A percentile compares a stretch with the other conserved stretches of the same genome.
These are phyloP conservation scores for Scolopax mira DNA, from an alignment of 2,113 vertebrate genomes.

Conservation along the genomic window DNA sequence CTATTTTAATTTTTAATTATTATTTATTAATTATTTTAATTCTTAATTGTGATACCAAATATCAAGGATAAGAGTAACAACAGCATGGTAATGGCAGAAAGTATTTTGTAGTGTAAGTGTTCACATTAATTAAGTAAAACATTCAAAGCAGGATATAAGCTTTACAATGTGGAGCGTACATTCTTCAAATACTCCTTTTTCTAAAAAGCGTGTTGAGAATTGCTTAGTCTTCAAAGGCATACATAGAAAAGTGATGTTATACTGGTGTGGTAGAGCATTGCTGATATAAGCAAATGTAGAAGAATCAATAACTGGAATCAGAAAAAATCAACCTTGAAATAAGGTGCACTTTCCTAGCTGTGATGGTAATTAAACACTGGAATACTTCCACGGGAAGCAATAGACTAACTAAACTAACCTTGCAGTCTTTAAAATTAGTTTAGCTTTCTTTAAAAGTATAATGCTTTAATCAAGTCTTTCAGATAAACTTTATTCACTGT, in stretches of 20 bases:
- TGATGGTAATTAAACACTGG: not conserved
- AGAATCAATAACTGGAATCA: not conserved
- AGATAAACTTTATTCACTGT: rapidly evolving
- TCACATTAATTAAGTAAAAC: not conserved
- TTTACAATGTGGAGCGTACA: not conserved
- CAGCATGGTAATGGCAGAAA: not conserved
- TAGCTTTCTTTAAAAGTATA: not conserved
- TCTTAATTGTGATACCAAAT: not conserved
- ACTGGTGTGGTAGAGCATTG: not conserved
- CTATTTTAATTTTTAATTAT: not conserved
- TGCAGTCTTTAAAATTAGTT: not conserved
- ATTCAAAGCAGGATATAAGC: not conserved
- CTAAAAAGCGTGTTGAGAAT: not conserved
- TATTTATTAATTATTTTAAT: too few species aligned
- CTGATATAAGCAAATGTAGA: not conserved
- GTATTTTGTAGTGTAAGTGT: not conserved
- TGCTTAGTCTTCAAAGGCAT: not conserved
- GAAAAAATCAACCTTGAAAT: not conserved
- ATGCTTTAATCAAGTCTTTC: not conserved
- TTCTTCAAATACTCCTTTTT: not conserved
- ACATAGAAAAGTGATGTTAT: not conserved
- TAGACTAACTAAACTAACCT: not conserved
- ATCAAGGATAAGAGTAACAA: not conserved
- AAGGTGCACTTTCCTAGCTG: not conserved
- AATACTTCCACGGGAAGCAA: not conserved